Evolutionary conservation across 2,113 vertebrate genomes (phyloP).

Genomic region (Aviceda subcristata): DNA sequence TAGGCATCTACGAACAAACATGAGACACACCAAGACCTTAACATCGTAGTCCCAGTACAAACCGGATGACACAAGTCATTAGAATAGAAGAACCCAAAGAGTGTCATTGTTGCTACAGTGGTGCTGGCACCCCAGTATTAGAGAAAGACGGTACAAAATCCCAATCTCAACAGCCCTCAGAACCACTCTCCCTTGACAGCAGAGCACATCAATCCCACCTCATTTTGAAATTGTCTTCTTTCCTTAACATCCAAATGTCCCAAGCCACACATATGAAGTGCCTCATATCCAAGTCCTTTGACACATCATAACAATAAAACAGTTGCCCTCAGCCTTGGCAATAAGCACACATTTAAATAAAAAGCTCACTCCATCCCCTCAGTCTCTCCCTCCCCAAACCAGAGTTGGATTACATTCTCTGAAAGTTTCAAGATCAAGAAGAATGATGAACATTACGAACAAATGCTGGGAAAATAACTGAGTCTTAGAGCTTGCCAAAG

Average conservation of each 20-base stretch:
- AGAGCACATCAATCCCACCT: background rate
- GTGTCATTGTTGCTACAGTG: background rate
- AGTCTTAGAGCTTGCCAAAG: background rate
- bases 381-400: background rate
- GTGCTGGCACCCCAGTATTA: background rate
- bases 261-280: background rate
- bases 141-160: background rate
- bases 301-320: background rate
- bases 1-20: background rate
- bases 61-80: background rate
- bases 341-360: background rate
- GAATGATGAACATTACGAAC: background rate
- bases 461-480: slow-evolving; percentile 3
- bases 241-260: background rate
- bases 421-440: background rate
- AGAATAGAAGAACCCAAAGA: background rate
- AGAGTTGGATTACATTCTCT: background rate
- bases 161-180: background rate
- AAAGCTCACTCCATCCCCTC: background rate
- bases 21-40: background rate
- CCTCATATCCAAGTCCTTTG: background rate
- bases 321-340: background rate
- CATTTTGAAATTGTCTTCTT: background rate
- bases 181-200: background rate
- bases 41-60: background rate